Conservation (phyloP, 2,113 vertebrate species). For the Engraulis encrasicolus region DNA sequence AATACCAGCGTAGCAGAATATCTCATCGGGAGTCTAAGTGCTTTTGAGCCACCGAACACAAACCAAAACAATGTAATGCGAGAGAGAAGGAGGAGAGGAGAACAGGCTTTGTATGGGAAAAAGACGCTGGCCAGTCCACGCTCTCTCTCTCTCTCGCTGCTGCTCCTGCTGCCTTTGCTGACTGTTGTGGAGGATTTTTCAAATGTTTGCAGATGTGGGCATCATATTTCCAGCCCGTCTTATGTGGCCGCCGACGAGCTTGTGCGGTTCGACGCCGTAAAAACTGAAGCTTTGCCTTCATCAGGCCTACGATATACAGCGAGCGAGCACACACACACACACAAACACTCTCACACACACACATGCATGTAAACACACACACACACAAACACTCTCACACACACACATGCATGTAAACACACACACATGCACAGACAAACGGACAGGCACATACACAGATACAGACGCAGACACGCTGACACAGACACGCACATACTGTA, state of each 20-base stretch:
- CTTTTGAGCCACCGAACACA: conserved; percentile 22
- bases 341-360: no score
- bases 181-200: conserved; percentile 76
- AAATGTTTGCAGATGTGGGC: conserved; percentile 82
- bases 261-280: conserved; percentile 67
- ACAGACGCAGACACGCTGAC: no score
- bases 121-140: conserved; percentile 62
- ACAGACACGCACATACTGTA: no score
- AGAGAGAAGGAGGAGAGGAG: no score
- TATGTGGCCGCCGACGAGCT: conserved; percentile 70
- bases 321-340: conserved; percentile 64
- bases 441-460: no score
- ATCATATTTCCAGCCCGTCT: conserved; percentile 74
- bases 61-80: conserved; percentile 50
- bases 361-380: no score
- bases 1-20: background rate
- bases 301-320: conserved; percentile 63
- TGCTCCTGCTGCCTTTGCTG: conserved; percentile 36
- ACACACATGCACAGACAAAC: no score
- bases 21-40: background rate
- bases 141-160: no score
- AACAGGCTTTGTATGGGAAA: conserved; percentile 20
- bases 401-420: no score
- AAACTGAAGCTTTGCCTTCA: conserved; percentile 70
- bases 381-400: no score